Base-by-base conservation (phyloP, 1,140 invertebrate species). In the Halesus radiatus region DNA sequence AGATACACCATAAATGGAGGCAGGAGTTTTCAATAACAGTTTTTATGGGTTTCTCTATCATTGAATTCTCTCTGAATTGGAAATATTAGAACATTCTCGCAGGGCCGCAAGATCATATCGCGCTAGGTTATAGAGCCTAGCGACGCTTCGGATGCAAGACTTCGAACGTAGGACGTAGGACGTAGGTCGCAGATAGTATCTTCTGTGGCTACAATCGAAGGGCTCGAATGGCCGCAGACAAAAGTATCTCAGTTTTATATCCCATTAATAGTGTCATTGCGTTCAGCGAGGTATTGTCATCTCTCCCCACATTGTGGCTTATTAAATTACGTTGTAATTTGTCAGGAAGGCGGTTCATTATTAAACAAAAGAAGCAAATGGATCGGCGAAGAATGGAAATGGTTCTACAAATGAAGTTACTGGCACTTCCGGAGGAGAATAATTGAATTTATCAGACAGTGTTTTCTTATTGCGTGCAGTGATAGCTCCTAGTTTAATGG, bases 401-500 rank as follows among this genome's bases (percentile, higher is more conserved):
- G 78, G 78, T 26, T 79, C 2, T 58, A 54, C 78, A 79, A 74
- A 79, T 68, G 26, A 53, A 79, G 52, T 79, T 79, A 74, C 37
- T 32, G 78, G 53, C 78, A 74, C 78, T 73, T 79, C 78, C 68
- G 62, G 20, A 45, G 20, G 37, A 23, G 76, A 78, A 78, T 64
- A 68, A 72, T 70, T 64, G 50, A 64, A 58, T 50, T 66, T 32
- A 66, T 26, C 26, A 15, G 20, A 66, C 62, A 15, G 62, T 66
- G 20, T 29, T 29, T 29, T 29, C 26, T 2, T 66, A 23, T 66
- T 66, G 10, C 23, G 32, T 26, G 20, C n/a, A 66, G 32, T 58
- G 54, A 8, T 18, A 26, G 62, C 7, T 13, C 23, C 26, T 7
- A 26, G 54, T 58, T 58, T 18, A 10, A 37, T 37, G 32, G 3